A percentile compares a stretch with the other conserved stretches of the same genome.
Evolutionary conservation across 2,797 vertebrate species (phyloP).

Genomic region (Spheniscus humboldti): DNA sequence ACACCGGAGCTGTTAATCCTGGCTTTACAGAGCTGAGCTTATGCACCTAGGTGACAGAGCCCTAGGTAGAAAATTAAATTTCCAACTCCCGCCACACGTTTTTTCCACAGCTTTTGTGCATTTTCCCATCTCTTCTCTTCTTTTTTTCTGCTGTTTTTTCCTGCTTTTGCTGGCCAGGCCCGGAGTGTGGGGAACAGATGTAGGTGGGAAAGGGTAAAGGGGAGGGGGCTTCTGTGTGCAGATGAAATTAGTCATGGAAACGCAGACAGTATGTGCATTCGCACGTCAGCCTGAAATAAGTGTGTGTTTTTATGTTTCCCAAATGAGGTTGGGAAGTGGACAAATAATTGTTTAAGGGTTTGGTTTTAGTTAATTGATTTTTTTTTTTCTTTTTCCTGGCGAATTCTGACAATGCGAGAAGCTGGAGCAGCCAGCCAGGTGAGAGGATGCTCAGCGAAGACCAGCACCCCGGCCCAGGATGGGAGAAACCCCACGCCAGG

Average conservation of each 20-base stretch:
- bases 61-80: neutral
- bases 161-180: neutral
- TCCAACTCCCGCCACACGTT: neutral
- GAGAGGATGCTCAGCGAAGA: neutral
- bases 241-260: conserved; percentile 37
- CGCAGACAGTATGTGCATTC: neutral
- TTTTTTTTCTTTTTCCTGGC: neutral
- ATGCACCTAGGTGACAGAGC: neutral
- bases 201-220: neutral
- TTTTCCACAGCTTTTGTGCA: neutral
- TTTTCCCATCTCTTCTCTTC: neutral
- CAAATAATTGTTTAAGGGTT: conserved; percentile 18
- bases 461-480: neutral
- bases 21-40: neutral
- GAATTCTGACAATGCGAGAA: neutral
- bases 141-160: neutral
- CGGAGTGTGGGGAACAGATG: conserved; percentile 33
- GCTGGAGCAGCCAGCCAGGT: neutral
- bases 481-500: neutral
- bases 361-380: neutral
- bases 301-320: neutral
- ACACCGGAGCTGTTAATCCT: neutral
- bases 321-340: conserved; percentile 28
- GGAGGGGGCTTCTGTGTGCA: conserved; percentile 5
- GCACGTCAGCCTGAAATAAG: neutral